A percentile compares a stretch with the other conserved stretches of the same genome.
phyloP scores from a whole-genome alignment of 2,888 invertebrate species.

The Leptodirus hochenwartii region DNA sequence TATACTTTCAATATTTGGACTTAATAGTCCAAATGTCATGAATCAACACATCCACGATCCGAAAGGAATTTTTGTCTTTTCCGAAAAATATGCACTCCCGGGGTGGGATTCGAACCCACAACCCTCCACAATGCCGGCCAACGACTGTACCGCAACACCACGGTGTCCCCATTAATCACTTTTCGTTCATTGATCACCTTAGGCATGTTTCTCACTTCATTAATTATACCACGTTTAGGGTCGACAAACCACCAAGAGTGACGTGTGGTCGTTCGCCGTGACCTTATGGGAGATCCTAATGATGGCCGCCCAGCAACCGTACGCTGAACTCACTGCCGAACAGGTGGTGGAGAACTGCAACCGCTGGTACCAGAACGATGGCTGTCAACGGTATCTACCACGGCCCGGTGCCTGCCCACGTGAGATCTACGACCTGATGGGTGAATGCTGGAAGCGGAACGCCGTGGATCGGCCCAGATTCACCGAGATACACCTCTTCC shows the following conservation, averaged over 20 bases:
- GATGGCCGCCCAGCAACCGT: conserved; percentile 62
- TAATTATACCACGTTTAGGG: conserved; percentile 57
- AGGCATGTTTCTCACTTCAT: too few relatives aligned
- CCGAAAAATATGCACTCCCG: too few relatives aligned
- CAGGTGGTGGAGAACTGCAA: conserved; percentile 48
- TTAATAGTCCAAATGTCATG: too few relatives aligned
- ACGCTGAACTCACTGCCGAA: conserved; percentile 63
- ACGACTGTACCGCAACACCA: too few relatives aligned
- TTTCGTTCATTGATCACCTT: too few relatives aligned
- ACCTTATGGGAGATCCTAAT: conserved; percentile 81
- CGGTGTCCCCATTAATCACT: too few relatives aligned
- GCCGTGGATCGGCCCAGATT: conserved; percentile 69
- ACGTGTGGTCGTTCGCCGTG: conserved; percentile 84
- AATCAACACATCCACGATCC: too few relatives aligned
- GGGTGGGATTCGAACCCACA: too few relatives aligned
- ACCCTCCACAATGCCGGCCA: too few relatives aligned
- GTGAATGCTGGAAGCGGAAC: conserved; percentile 77
- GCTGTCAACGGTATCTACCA: conserved; percentile 34
- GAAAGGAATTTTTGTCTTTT: too few relatives aligned
- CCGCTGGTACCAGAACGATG: conserved; percentile 32
- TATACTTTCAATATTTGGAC: too few relatives aligned
- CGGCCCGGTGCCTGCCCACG: conserved; percentile 62
- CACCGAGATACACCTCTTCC: conserved; percentile 72
- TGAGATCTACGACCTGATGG: conserved; percentile 82
- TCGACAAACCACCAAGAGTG: conserved; percentile 70